Base-by-base conservation (phyloP, 2,797 vertebrate species). In the Gobionotothen gibberifrons region DNA sequence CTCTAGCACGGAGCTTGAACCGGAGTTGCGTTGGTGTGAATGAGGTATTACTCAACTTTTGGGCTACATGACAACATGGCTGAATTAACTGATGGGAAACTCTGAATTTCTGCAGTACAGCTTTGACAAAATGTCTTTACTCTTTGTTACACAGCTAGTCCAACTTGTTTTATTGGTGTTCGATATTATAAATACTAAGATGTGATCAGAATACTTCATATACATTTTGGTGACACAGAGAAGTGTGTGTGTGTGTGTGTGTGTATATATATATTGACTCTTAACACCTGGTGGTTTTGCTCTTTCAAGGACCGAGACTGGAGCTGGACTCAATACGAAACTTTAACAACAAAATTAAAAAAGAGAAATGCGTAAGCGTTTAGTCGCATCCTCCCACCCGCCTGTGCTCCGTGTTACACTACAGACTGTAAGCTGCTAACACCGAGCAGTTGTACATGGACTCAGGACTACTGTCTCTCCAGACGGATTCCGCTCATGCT, bases 311-410 rank as follows among this genome's bases (percentile, higher is more conserved):
- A 93, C 82, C 93, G 94, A 82, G 93, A 94, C 87, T 95, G 94
- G 93, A 94, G 93, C 86, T 94, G 93, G 93, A 94, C 91, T 5
- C 93, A 93, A 84, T 94, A 94, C 15, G 94, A 95, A 67, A 88
- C 92, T 8, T 73, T 93, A 77, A 80, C 88, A 0, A 89, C 87
- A 7, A 93, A 94, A 78, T 76, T 93, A 78, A 93, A 93, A 85
- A 93, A 94, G 79, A 73, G 81, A 70, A 93, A 93, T 1, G 86
- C 89, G 1, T 92, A 71, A 88, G 49, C 32, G 14, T 32, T 46
- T 12, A 9, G 39, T 60, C 9, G 32, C 0, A 48, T 14, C 5
- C 61, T 22, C 76, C 73, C 79, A 5, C 71, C 72, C 4, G 43
- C 74, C 86, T 71, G 75, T 40, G 60, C 86, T 82, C 76, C 26